A percentile compares a stretch with the other conserved stretches of the same genome.
phyloP scores from a whole-genome alignment of 2,888 invertebrate genomes.

The Flexamia atlantica region DNA sequence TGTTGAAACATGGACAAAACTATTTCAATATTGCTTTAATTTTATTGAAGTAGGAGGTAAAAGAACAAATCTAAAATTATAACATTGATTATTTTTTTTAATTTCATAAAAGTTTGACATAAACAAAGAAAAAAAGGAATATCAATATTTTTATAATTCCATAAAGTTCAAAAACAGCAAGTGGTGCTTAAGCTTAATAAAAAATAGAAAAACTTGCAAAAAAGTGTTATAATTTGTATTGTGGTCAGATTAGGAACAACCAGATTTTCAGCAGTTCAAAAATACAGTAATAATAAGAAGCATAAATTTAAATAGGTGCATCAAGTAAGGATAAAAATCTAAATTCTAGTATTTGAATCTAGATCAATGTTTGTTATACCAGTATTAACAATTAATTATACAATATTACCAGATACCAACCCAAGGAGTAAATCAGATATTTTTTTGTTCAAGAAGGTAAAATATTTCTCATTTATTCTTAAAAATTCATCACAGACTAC shows the following conservation, averaged over 20 bases:
- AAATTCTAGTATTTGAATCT: background rate
- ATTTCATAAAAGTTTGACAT: too few relatives aligned
- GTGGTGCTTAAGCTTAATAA: conserved; percentile 5
- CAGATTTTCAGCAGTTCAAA: background rate
- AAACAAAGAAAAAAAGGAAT: too few relatives aligned
- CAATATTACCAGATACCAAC: background rate
- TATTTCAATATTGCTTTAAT: too few relatives aligned
- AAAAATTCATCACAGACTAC: too few relatives aligned
- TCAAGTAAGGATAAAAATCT: too few relatives aligned
- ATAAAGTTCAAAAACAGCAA: conserved; percentile 56
- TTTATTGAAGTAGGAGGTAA: too few relatives aligned
- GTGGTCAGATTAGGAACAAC: conserved; percentile 3
- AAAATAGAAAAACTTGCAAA: background rate
- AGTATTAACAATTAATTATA: background rate
- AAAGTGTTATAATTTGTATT: conserved; percentile 23
- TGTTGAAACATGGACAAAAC: too few relatives aligned
- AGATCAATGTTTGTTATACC: background rate
- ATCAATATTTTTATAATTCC: background rate
- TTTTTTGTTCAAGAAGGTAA: background rate
- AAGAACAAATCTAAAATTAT: too few relatives aligned
- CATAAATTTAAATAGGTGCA: background rate
- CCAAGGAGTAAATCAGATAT: background rate
- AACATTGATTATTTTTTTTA: too few relatives aligned
- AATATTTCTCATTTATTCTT: background rate
- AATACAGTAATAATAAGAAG: conserved; percentile 28